Evolutionary conservation across 2,797 vertebrate genomes (phyloP).

Genomic region (Rhodeus uyekii): DNA sequence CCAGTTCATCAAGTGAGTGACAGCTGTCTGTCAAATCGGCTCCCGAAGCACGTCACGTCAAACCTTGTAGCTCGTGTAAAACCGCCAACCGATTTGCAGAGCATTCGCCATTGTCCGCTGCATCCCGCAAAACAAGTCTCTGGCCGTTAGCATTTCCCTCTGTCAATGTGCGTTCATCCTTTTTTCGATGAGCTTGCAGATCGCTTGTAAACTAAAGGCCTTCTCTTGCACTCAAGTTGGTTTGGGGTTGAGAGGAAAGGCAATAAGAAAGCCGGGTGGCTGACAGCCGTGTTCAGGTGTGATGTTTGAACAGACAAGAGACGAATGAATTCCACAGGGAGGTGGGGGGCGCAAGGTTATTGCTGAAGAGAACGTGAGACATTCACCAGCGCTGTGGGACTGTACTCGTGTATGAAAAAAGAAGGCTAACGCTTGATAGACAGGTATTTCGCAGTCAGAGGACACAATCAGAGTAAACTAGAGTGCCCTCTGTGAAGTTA

Average conservation of each 20-base stretch:
- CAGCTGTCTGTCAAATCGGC: conserved; percentile 8
- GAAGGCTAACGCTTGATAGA: conserved; percentile 18
- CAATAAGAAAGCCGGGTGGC: background rate
- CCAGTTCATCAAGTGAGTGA: conserved; percentile 97
- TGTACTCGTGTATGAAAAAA: conserved; percentile 30
- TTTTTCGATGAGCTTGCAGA: conserved; percentile 34
- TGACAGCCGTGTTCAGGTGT: conserved; percentile 44
- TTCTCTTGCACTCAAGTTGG: conserved; percentile 17
- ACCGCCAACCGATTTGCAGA: background rate
- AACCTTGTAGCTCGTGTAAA: conserved; percentile 5
- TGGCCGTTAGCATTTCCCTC: conserved; percentile 22
- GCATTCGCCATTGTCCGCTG: conserved; percentile 25
- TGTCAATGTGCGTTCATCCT: conserved; percentile 32
- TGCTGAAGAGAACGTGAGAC: conserved; percentile 50
- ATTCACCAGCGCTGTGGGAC: conserved; percentile 50
- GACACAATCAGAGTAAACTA: conserved; percentile 21
- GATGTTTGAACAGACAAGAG: conserved; percentile 54
- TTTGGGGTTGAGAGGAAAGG: conserved; percentile 26
- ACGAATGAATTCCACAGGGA: conserved; percentile 52
- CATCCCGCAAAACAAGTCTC: conserved; percentile 29
- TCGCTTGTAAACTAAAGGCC: conserved; percentile 22
- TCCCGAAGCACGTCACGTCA: conserved; percentile 16
- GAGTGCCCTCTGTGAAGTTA: conserved; percentile 10
- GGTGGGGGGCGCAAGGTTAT: conserved; percentile 53
- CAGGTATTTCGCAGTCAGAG: conserved; percentile 32